Percentiles rank a stretch among this genome's conserved stretches.
Evolutionary conservation across 1,140 invertebrate species (phyloP).

Genomic region (Tetragonula clypearis): DNA sequence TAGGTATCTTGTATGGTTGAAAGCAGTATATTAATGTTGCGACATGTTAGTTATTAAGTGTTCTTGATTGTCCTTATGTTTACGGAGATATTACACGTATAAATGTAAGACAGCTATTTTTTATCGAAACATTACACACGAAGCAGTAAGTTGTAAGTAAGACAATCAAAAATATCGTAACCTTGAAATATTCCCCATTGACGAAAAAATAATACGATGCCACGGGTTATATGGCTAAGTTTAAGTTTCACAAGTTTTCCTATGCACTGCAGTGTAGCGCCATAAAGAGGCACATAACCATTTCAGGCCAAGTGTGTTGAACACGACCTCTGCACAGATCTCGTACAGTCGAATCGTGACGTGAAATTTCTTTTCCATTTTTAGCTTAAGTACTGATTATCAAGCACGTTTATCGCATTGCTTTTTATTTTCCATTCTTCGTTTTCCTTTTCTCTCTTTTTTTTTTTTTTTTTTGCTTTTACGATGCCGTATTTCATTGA

Average conservation of each 20-base stretch:
- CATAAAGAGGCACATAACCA: slow-evolving; percentile 49
- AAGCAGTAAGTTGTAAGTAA: background rate
- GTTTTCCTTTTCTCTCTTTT: too few species aligned
- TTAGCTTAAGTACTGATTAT: background rate
- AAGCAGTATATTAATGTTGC: too few species aligned
- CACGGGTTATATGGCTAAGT: slow-evolving; percentile 46
- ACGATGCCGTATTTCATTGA: background rate
- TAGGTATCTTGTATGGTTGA: too few species aligned
- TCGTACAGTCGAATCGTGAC: slow-evolving; percentile 1
- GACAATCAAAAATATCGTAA: slow-evolving; percentile 14
- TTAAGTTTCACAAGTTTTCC: slow-evolving; percentile 56
- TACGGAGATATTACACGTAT: too few species aligned
- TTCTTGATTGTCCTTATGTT: too few species aligned
- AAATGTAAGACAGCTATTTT: background rate
- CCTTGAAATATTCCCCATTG: background rate
- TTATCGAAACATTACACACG: background rate
- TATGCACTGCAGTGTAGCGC: slow-evolving; percentile 29
- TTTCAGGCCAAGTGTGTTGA: slow-evolving; percentile 39
- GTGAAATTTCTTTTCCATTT: background rate
- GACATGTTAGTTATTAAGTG: too few species aligned
- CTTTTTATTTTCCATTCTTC: background rate
- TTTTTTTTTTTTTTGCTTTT: background rate
- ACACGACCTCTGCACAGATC: slow-evolving; percentile 30
- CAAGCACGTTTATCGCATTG: slow-evolving; percentile 7
- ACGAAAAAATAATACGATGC: background rate